Evolutionary conservation across 2,888 invertebrate species (phyloP).

Genomic region (Lithophane leautieri): DNA sequence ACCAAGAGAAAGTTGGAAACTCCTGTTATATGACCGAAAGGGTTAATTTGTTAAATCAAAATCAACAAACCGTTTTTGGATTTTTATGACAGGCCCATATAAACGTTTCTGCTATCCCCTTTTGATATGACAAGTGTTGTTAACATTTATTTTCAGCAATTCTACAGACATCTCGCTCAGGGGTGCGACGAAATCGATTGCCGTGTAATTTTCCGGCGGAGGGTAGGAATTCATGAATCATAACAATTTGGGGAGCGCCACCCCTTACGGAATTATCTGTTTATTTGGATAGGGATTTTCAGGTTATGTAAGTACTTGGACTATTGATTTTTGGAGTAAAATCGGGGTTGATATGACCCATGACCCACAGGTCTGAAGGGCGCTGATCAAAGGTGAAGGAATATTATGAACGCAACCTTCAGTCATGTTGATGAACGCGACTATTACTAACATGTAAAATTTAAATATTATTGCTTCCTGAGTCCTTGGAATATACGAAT

Average conservation of each 20-base stretch:
- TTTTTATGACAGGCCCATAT: background rate
- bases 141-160: conserved; percentile 51
- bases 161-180: conserved; percentile 27
- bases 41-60: background rate
- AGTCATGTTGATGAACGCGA: background rate
- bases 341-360: background rate
- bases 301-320: conserved; percentile 28
- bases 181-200: conserved; percentile 56
- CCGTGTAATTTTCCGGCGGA: conserved; percentile 66
- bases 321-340: conserved; percentile 34
- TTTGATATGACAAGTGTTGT: conserved; percentile 11
- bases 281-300: conserved; percentile 46
- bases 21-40: background rate
- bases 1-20: background rate
- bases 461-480: background rate
- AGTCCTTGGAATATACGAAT: background rate
- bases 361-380: background rate
- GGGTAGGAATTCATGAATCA: conserved; percentile 61
- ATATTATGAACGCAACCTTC: background rate
- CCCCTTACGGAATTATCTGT: conserved; percentile 50
- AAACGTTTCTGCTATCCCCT: background rate
- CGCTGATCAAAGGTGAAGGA: background rate
- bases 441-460: background rate
- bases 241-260: conserved; percentile 60
- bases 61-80: background rate